Evolutionary conservation across 2,888 invertebrate genomes (phyloP).

Genomic region (Ischnura elegans): DNA sequence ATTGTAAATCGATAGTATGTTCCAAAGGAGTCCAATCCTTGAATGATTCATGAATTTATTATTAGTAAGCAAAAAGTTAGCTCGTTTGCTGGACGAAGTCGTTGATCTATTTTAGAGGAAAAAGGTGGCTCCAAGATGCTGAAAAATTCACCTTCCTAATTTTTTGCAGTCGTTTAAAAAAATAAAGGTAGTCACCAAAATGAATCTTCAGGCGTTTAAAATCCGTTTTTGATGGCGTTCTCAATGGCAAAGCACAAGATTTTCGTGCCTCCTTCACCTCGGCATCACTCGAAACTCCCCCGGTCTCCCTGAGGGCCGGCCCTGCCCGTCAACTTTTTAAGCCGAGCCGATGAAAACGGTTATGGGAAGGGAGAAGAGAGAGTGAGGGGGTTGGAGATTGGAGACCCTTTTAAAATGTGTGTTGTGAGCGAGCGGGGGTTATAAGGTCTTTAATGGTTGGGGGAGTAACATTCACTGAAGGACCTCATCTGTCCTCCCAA

Average conservation of each 20-base stretch:
- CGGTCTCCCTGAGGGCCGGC: background rate
- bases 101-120: too few relatives aligned
- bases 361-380: background rate
- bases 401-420: constrained; percentile 2
- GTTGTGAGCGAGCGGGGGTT: background rate
- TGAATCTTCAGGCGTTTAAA: background rate
- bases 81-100: too few relatives aligned
- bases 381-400: too few relatives aligned
- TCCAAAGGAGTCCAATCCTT: too few relatives aligned
- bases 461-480: constrained; percentile 24
- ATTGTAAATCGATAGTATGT: too few relatives aligned
- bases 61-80: too few relatives aligned
- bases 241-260: background rate
- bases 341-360: constrained; percentile 26
- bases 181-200: too few relatives aligned
- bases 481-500: constrained; percentile 47
- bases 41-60: too few relatives aligned
- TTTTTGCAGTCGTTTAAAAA: too few relatives aligned
- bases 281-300: background rate
- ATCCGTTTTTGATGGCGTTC: background rate
- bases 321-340: background rate
- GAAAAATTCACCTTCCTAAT: too few relatives aligned
- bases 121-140: too few relatives aligned
- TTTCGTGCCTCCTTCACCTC: background rate
- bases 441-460: background rate